Evolutionary conservation across 2,797 vertebrate species (phyloP), one percentile per base, ranked within the genome.

Genomic region (Sebastes oblongus): DNA sequence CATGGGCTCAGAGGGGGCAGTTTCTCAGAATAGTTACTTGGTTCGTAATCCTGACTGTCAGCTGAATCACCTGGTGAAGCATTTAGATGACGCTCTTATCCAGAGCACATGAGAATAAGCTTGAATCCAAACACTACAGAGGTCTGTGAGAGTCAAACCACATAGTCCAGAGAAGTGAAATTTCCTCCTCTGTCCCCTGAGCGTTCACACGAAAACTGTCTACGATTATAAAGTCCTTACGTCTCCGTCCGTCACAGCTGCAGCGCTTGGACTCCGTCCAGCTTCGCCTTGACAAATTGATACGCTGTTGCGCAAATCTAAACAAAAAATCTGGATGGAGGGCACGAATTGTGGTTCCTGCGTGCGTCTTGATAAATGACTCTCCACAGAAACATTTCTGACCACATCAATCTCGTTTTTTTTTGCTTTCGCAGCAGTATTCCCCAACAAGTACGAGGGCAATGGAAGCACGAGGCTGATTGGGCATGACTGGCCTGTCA

Each of bases 371-470:
- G 88, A 88, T 83, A 56, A 74, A 87, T 7, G 61, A 42, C 52
- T 79, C 70, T 82, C 73, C 20, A 4, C 56, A 25, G 72, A 62
- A 77, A 66, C 22, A 20, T 58, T 69, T 65, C 32, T 42, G 61
- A 87, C 86, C 88, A 84, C 86, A 81, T 78, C 77, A 66, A 77
- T 2, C 42, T 5, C 6, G 0, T 81, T 88, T 67, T 84, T 54
- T 85, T 87, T 66, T 85, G 74, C 83, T 78, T 66, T n/a, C 3
- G 5, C 82, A 70, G 85, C 82, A 86, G 30, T 65, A 36, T 83
- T 81, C 59, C 39, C 36, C 42, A 22, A 67, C 61, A 22, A 52
- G 34, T 12, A 9, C 5, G 7, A 56, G 39, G 46, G 72, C 66
- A 60, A 67, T 8, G 76, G 25, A 74, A 61, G 72, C 56, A 4